phyloP scores from a whole-genome alignment of 1,140 invertebrate genomes.

The Magallana gigas region DNA sequence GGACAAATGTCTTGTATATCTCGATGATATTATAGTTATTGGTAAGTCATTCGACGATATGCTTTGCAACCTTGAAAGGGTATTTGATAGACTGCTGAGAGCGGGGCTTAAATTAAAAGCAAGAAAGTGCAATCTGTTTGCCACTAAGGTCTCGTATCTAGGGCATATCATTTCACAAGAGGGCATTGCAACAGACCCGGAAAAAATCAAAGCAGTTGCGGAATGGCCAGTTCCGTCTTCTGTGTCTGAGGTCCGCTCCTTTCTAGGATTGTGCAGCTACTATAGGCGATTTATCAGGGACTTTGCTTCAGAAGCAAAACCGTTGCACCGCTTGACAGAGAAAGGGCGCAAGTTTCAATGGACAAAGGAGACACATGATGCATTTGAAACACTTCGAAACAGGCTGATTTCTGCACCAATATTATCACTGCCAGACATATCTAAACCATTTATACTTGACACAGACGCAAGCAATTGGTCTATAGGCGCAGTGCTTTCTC shows the following conservation, averaged over 20 bases:
- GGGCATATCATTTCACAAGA: conserved; percentile 31
- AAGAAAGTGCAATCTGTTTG: conserved; percentile 23
- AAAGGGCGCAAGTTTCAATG: conserved; percentile 13
- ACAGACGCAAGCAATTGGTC: conserved; percentile 62
- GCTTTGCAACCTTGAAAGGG: background rate
- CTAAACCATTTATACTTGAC: conserved; percentile 60
- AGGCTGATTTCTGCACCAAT: too few species aligned
- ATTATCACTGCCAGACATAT: too few species aligned
- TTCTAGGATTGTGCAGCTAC: conserved; percentile 52
- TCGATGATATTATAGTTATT: conserved; percentile 56
- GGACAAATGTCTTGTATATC: conserved; percentile 51
- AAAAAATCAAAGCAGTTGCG: background rate
- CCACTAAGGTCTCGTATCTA: conserved; percentile 31
- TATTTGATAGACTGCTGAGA: too few species aligned
- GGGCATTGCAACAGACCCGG: conserved; percentile 21
- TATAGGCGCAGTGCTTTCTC: conserved; percentile 69
- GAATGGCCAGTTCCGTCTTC: background rate
- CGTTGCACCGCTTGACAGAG: conserved; percentile 31
- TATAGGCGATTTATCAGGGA: conserved; percentile 56
- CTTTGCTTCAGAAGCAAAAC: conserved; percentile 5
- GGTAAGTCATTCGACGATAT: background rate
- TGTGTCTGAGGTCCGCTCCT: conserved; percentile 40
- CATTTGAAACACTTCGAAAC: too few species aligned
- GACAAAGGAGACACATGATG: too few species aligned
- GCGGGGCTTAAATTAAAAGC: conserved; percentile 12